Evolutionary conservation across 2,113 vertebrate genomes (phyloP), one percentile per base, ranked within the genome.

Genomic region (Cariama cristata): DNA sequence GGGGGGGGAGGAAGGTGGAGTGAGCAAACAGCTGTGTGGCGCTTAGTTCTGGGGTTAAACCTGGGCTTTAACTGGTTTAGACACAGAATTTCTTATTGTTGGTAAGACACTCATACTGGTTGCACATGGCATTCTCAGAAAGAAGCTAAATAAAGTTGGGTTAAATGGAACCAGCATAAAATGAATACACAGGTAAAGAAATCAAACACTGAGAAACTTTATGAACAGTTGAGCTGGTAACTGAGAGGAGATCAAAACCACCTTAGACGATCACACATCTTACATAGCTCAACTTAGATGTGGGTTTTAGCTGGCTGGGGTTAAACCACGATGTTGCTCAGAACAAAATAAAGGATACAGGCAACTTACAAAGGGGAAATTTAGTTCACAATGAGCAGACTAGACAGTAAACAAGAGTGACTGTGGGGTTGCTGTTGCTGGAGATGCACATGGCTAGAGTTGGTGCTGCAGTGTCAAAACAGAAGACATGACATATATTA

Each of bases 141-240:
- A 56, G 35, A 86, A 82, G 26, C 52, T 92, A 67, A 47, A 45
- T 63, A 79, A 74, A 71, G 11, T 79, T 79, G 62, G 16, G 58
- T 93, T 82, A 58, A 64, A 44, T 28, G n/a, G 53, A 95, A 86
- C 26, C 45, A 82, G 23, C 53, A 68, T 60, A 69, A 96, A 90
- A 94, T 67, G 15, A 93, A 68, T 38, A 92, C 27, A 38, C 40
- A 79, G 53, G 47, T 94, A 87, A 95, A 79, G 80, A 92, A 96
- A 88, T 86, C 45, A 91, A 81, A 84, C 52, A 59, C 28, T 64
- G 55, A 32, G 62, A 93, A 96, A 67, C 44, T 75, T 92, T 66
- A 79, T 69, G 73, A 81, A 44, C 55, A 69, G 42, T 72, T 95
- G 52, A 79, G 42, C 33, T 92, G 47, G 58, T 89, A 89, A 47